Evolutionary conservation across 2,888 invertebrate species (phyloP).

Genomic region (Acanthosepion pharaonis): DNA sequence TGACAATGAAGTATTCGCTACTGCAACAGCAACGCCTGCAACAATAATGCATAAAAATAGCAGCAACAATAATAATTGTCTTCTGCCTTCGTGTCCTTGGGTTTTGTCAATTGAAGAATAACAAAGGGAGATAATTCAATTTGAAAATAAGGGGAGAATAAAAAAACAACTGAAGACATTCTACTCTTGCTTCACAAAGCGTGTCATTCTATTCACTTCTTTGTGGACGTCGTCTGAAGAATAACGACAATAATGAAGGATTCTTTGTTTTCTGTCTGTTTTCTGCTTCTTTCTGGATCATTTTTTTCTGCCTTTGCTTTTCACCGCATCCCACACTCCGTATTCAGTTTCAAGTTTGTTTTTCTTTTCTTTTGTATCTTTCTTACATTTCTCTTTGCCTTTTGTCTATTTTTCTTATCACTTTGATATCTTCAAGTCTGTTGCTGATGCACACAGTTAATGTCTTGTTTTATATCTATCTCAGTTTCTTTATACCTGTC

Average conservation of each 20-base stretch:
- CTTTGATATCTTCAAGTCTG: too few relatives aligned
- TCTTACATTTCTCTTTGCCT: too few relatives aligned
- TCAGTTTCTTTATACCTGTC: too few relatives aligned
- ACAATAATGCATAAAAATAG: not conserved
- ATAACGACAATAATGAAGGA: not conserved
- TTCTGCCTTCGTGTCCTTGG: not conserved
- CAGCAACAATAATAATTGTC: slow-evolving; percentile 33
- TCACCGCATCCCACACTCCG: too few relatives aligned
- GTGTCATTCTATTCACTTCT: not conserved
- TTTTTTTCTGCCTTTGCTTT: too few relatives aligned
- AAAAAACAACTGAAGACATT: not conserved
- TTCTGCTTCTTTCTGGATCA: not conserved
- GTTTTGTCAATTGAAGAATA: not conserved
- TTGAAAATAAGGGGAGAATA: not conserved
- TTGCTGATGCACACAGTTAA: too few relatives aligned
- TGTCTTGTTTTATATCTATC: too few relatives aligned
- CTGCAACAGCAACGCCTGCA: not conserved
- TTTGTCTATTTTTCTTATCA: too few relatives aligned
- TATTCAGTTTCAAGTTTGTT: too few relatives aligned
- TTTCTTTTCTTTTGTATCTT: too few relatives aligned
- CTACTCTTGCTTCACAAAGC: not conserved
- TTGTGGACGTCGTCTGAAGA: not conserved
- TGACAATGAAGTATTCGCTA: not conserved
- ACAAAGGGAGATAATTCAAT: slow-evolving; percentile 8
- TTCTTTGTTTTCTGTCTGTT: not conserved